Conservation (phyloP, 1,140 invertebrate genomes). For the Ceratosolen fusciceps region DNA sequence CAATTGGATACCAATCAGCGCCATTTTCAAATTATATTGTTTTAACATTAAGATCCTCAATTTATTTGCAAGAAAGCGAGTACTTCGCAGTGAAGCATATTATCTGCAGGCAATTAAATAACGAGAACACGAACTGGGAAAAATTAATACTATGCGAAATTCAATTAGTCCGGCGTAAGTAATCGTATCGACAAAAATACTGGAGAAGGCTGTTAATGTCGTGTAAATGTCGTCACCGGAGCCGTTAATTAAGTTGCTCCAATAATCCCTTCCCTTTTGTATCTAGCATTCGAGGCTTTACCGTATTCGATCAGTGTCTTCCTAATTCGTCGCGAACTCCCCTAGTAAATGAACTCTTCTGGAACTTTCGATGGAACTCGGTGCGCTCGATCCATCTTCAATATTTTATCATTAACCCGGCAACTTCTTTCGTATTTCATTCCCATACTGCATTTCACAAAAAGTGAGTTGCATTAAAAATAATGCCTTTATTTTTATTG, state of each 20-base stretch:
- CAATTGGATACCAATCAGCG: not conserved
- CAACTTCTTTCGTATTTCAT: no score
- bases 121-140: constrained; percentile 8
- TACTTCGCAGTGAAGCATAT: no score
- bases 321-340: not conserved
- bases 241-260: constrained; percentile 30
- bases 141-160: constrained; percentile 44
- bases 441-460: no score
- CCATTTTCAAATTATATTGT: not conserved
- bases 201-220: not conserved
- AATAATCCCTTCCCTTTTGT: not conserved
- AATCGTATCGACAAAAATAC: not conserved
- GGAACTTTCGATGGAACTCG: not conserved
- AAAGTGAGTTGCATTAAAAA: no score
- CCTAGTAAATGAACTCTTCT: not conserved
- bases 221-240: not conserved
- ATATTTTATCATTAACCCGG: no score
- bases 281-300: not conserved
- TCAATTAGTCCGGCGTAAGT: constrained; percentile 24
- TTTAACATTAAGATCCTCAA: not conserved
- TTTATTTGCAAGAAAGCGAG: not conserved
- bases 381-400: not conserved
- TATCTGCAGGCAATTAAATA: no score
- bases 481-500: no score
- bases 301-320: not conserved